Percentiles rank a stretch among this genome's conserved stretches.
Evolutionary conservation across 1,140 invertebrate species (phyloP).

Genomic region (Ctenoplectra terminalis): DNA sequence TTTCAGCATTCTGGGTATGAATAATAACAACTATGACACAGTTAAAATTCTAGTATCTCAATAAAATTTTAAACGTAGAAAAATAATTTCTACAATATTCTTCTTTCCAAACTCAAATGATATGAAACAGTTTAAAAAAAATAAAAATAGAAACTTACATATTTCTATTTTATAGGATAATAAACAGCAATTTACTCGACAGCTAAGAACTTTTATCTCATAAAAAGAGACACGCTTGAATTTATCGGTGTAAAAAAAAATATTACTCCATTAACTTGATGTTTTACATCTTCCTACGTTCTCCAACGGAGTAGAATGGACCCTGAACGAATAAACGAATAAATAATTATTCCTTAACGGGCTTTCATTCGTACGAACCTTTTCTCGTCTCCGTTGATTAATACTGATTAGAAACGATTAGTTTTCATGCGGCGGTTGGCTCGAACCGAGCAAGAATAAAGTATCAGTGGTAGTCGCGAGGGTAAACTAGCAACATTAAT

Average conservation of each 20-base stretch:
- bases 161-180: too few relatives aligned
- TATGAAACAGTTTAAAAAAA: too few relatives aligned
- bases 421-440: constrained; percentile 23
- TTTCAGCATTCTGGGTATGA: too few relatives aligned
- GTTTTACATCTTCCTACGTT: not conserved
- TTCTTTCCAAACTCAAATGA: too few relatives aligned
- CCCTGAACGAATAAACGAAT: not conserved
- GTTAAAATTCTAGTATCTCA: too few relatives aligned
- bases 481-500: constrained; percentile 42
- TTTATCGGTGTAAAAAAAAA: too few relatives aligned
- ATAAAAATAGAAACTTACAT: too few relatives aligned
- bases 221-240: too few relatives aligned
- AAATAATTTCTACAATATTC: too few relatives aligned
- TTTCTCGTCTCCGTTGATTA: constrained; percentile 26
- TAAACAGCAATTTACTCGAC: too few relatives aligned
- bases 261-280: not conserved
- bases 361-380: not conserved
- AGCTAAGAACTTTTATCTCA: not conserved
- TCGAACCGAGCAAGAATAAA: not conserved
- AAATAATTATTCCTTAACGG: constrained; percentile 20
- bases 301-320: not conserved
- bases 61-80: too few relatives aligned
- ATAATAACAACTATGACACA: too few relatives aligned
- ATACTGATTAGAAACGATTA: constrained; percentile 44
- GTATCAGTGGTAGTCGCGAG: constrained; percentile 23